These are phyloP conservation scores for Chrysodeixis includens DNA, from an alignment of 2,888 invertebrate species.

Conservation along the genomic window DNA sequence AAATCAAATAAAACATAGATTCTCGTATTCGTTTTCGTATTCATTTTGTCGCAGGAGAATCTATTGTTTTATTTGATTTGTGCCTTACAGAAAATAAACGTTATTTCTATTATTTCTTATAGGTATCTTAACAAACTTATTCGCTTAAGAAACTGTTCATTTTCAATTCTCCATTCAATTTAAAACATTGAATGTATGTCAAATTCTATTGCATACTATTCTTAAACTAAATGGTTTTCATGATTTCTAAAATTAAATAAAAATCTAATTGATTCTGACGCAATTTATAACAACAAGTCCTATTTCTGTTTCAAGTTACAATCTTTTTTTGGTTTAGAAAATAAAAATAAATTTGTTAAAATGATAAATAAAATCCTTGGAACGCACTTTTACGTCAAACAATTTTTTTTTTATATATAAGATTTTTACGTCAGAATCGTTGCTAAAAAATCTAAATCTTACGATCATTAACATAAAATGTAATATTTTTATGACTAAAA, in stretches of 20 bases:
- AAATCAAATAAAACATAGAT: not conserved
- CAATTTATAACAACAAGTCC: not conserved
- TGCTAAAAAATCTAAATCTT: not conserved
- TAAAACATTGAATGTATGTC: conserved; percentile 1
- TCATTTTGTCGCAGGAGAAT: not conserved
- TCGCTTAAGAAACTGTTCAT: not conserved
- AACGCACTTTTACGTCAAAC: too few species aligned
- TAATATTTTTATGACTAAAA: not conserved
- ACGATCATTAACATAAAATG: not conserved
- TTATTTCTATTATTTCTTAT: conserved; percentile 4
- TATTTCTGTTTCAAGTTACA: too few species aligned
- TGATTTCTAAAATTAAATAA: not conserved
- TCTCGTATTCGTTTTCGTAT: not conserved
- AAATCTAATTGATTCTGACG: not conserved
- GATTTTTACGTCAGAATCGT: conserved; percentile 1
- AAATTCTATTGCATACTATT: not conserved
- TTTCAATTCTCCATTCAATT: not conserved
- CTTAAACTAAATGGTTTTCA: not conserved
- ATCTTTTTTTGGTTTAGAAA: too few species aligned
- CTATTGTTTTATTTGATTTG: not conserved
- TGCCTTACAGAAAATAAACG: not conserved
- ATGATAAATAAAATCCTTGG: too few species aligned
- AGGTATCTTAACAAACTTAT: not conserved
- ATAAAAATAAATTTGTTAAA: too few species aligned
- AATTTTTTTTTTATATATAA: too few species aligned